Evolutionary conservation across 2,113 vertebrate species (phyloP), one percentile per base, ranked within the genome.

Genomic region (Bufo gargarizans): DNA sequence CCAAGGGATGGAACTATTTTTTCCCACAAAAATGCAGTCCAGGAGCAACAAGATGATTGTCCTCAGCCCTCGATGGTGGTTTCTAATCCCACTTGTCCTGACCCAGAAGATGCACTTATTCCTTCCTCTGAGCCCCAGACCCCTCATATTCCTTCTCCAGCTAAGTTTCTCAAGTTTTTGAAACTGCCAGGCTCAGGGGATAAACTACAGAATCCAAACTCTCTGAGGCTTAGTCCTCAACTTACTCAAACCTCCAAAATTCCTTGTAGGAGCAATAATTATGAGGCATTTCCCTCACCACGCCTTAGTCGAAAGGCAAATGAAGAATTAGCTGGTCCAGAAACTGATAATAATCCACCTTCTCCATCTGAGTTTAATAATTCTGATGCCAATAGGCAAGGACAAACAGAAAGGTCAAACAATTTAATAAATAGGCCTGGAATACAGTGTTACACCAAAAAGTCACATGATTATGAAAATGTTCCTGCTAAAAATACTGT

Each of bases 221-320:
- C 95, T 0, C 94, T 96, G 59, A 96, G 96, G 0, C 95, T 98
- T 63, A 99, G 97, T 86, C 97, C 97, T 8, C 97, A 98, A 83
- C 95, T 98, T 3, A 94, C 97, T 4, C 96, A 96, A 16, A 96
- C 93, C 90, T 97, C 97, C 85, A 94, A 96, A 90, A 99, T 98
- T 89, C 97, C 97, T 11, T 98, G 97, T 63, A 95, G 97, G 59
- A 96, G 96, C 84, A 96, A 97, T 90, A 97, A 96, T 90, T 95
- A 97, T 11, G 97, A 98, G 56, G 96, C 96, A 10, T 96, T 96
- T 91, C 96, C 96, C 88, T 97, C 96, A 0, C 97, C 97, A 0
- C 95, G 95, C 4, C 93, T 96, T 88, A 91, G 94, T 0, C 94
- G 95, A 76, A 95, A 95, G 89, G 94, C 94, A 69, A 33, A 63